Evolutionary conservation across 1,140 invertebrate species (phyloP).

Genomic region (Caenorhabditis latens): DNA sequence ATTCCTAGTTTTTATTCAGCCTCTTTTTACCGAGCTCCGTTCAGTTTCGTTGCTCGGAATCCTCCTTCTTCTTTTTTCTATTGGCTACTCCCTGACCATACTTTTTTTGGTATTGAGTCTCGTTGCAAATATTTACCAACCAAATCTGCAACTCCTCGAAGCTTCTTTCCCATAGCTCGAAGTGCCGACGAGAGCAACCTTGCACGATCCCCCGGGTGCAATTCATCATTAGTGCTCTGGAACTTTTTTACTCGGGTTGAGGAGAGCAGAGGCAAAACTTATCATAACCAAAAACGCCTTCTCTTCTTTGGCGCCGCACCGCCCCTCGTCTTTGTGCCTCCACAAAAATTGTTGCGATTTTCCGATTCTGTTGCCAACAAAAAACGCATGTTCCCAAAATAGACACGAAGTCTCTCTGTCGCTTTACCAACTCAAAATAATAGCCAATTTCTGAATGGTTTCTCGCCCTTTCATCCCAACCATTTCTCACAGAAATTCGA

Average conservation of each 20-base stretch:
- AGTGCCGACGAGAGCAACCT: slow-evolving; percentile 31
- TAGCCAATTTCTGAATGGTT: slow-evolving; percentile 11
- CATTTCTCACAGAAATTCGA: slow-evolving; percentile 23
- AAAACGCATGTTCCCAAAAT: slow-evolving; percentile 29
- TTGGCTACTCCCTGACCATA: neutral
- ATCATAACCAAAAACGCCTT: slow-evolving; percentile 51
- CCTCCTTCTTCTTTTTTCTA: neutral
- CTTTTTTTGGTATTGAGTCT: neutral
- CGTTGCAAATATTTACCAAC: slow-evolving; percentile 46
- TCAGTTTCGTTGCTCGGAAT: neutral
- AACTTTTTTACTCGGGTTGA: slow-evolving; percentile 55
- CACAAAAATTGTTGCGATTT: slow-evolving; percentile 37
- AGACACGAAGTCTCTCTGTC: neutral
- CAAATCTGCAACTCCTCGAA: slow-evolving; percentile 33
- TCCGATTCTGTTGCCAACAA: too few species aligned
- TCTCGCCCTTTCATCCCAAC: neutral
- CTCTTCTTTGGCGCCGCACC: slow-evolving; percentile 10
- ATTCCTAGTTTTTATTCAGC: slow-evolving; percentile 32
- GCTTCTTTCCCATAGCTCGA: slow-evolving; percentile 40
- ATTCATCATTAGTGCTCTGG: slow-evolving; percentile 54
- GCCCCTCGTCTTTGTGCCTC: neutral
- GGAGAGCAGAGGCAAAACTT: neutral
- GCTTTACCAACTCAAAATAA: neutral
- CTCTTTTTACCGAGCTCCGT: neutral
- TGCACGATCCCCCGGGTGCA: slow-evolving; percentile 39